Conservation (phyloP, 2,888 invertebrate species). For the Protula sp. region DNA sequence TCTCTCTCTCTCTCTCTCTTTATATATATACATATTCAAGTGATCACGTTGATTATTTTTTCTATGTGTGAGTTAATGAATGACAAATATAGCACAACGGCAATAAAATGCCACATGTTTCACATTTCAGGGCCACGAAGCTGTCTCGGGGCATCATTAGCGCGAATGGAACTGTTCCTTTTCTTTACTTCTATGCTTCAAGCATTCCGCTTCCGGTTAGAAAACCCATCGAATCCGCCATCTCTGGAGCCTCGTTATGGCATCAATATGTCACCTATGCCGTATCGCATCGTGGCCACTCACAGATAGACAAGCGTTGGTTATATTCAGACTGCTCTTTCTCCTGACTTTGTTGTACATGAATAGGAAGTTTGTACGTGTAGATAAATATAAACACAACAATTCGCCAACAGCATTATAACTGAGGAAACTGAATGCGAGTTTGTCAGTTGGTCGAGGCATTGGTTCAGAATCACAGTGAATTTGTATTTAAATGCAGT, state of each 20-base stretch:
- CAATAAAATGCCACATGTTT: neutral
- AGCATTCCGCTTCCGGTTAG: slow-evolving; percentile 11
- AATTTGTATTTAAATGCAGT: too few species aligned
- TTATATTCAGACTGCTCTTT: too few species aligned
- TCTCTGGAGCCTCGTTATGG: slow-evolving; percentile 19
- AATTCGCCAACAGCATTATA: too few species aligned
- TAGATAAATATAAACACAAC: too few species aligned
- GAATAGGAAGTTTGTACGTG: too few species aligned
- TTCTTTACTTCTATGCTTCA: slow-evolving; percentile 25
- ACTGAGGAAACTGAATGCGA: too few species aligned
- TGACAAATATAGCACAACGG: neutral
- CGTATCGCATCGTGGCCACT: slow-evolving; percentile 9
- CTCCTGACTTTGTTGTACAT: too few species aligned
- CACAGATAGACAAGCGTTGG: slow-evolving; percentile 1
- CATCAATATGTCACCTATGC: slow-evolving; percentile 20
- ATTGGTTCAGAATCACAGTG: too few species aligned
- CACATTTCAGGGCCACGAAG: slow-evolving; percentile 18
- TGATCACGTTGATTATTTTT: neutral
- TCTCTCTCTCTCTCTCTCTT: too few species aligned
- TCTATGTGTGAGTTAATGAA: neutral
- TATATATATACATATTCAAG: too few species aligned
- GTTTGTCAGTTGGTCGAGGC: too few species aligned
- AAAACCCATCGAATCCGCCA: neutral
- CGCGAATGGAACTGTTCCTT: slow-evolving; percentile 25
- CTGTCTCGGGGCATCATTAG: slow-evolving; percentile 20